Conservation (phyloP, 2,797 vertebrate species). For the Scolopax rusticola region DNA sequence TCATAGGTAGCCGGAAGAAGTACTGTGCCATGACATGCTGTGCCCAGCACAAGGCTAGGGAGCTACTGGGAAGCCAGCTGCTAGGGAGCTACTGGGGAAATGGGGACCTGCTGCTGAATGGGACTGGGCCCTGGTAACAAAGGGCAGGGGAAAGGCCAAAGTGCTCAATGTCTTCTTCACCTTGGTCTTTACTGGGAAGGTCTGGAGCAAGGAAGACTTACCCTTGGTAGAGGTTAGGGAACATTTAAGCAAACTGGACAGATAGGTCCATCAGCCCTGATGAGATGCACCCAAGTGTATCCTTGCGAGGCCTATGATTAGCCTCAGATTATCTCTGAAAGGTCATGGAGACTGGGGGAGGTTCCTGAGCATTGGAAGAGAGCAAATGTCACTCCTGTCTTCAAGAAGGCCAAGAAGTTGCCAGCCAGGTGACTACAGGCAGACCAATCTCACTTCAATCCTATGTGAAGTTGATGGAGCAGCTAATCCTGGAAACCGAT, state of each 20-base stretch:
- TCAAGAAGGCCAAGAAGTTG: background rate
- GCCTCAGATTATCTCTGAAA: background rate
- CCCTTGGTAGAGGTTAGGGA: background rate
- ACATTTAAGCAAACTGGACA: background rate
- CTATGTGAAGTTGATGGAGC: background rate
- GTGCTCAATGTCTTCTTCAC: background rate
- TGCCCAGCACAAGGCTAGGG: background rate
- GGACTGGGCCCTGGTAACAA: background rate
- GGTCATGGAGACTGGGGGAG: accelerated
- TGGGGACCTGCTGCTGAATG: background rate
- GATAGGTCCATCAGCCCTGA: background rate
- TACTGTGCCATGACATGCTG: accelerated
- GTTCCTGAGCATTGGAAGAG: background rate
- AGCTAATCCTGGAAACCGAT: background rate
- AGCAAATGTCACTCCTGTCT: background rate
- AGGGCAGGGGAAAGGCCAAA: background rate
- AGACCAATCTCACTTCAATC: background rate
- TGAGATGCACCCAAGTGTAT: background rate
- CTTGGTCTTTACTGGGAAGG: background rate
- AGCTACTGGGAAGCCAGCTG: background rate
- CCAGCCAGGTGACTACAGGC: background rate
- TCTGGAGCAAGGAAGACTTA: background rate
- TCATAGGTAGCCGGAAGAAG: background rate
- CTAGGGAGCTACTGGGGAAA: background rate
- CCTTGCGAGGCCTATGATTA: accelerated